A percentile compares a stretch with the other conserved stretches of the same genome.
These are phyloP conservation scores for Lithophane leautieri DNA, from an alignment of 2,888 invertebrate genomes.

Conservation along the genomic window DNA sequence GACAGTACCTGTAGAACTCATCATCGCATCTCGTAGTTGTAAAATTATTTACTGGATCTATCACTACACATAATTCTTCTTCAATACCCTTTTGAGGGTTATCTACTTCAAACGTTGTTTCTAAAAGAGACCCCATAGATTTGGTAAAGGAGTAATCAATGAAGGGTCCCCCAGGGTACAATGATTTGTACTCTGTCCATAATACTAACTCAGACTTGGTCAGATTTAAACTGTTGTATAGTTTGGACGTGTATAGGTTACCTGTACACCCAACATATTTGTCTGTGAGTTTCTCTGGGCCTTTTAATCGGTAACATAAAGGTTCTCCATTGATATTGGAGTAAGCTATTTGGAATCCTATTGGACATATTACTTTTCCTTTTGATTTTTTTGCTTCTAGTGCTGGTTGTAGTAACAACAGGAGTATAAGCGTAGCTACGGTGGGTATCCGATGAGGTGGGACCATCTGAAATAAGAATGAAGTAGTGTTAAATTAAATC, in stretches of 20 bases:
- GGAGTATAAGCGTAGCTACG: constrained; percentile 65
- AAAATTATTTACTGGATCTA: constrained; percentile 77
- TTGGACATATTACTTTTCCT: constrained; percentile 75
- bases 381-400: constrained; percentile 67
- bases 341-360: constrained; percentile 79
- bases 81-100: constrained; percentile 69
- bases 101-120: constrained; percentile 74
- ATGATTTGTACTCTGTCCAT: constrained; percentile 85
- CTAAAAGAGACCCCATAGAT: constrained; percentile 74
- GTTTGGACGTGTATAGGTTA: constrained; percentile 79
- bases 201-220: constrained; percentile 73
- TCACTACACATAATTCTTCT: constrained; percentile 81
- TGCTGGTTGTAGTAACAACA: constrained; percentile 68
- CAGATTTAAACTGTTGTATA: constrained; percentile 77
- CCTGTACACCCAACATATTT: constrained; percentile 82
- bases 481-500: background rate
- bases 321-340: constrained; percentile 68
- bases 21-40: constrained; percentile 81
- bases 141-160: constrained; percentile 82
- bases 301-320: constrained; percentile 83
- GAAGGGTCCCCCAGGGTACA: constrained; percentile 85
- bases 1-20: constrained; percentile 82
- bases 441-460: constrained; percentile 64
- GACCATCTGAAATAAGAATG: constrained; percentile 77
- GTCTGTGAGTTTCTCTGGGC: constrained; percentile 81